These are phyloP conservation scores for Chaetops frenatus DNA, from an alignment of 2,113 vertebrate genomes.

Conservation along the genomic window DNA sequence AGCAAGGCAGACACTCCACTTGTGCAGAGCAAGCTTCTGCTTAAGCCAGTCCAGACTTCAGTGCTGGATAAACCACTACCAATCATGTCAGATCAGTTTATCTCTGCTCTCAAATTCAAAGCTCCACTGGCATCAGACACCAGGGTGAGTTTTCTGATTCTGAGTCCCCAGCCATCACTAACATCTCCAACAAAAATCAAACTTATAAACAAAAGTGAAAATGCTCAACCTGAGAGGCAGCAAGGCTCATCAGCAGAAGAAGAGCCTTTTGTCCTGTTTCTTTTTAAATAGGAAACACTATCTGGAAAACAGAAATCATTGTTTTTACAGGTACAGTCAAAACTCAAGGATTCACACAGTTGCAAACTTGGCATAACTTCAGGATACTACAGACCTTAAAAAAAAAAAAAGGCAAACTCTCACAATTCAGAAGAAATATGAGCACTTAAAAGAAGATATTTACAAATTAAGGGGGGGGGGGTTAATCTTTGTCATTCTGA, in stretches of 20 bases:
- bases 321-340: background rate
- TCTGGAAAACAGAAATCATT: background rate
- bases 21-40: background rate
- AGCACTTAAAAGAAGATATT: background rate
- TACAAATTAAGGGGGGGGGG: background rate
- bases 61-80: background rate
- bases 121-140: accelerated
- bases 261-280: background rate
- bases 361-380: background rate
- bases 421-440: background rate
- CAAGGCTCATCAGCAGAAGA: background rate
- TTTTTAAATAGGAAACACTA: background rate
- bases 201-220: background rate
- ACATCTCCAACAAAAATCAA: background rate
- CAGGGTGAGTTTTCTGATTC: background rate
- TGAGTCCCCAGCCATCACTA: background rate
- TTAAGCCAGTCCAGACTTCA: background rate
- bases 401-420: background rate
- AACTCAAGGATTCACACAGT: background rate
- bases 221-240: background rate
- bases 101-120: background rate
- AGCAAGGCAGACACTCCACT: background rate
- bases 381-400: background rate
- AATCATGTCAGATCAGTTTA: background rate
- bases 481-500: background rate